These are phyloP conservation scores for Nycticebus coucang DNA, from an alignment of 2,113 vertebrate species.

Conservation along the genomic window DNA sequence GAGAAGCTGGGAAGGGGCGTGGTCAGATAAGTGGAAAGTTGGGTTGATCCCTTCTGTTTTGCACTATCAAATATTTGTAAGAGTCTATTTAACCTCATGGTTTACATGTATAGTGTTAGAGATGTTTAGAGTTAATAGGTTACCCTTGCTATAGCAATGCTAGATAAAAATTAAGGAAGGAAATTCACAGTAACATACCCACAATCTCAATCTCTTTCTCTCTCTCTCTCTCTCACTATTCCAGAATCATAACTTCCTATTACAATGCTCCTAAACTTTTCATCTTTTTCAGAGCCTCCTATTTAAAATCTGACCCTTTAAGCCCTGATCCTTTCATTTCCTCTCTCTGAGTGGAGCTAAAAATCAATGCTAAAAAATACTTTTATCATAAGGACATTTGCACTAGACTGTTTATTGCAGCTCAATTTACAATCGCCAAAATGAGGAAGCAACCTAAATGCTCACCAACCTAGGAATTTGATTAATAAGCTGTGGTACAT, in stretches of 20 bases:
- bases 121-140: neutral
- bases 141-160: neutral
- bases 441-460: too few relatives aligned
- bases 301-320: constrained; percentile 39
- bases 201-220: too few relatives aligned
- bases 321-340: neutral
- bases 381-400: too few relatives aligned
- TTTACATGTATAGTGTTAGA: neutral
- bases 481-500: too few relatives aligned
- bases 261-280: neutral
- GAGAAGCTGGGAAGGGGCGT: neutral
- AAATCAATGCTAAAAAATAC: neutral
- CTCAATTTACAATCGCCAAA: too few relatives aligned
- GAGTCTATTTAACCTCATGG: neutral
- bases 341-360: neutral
- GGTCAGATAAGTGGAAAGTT: neutral
- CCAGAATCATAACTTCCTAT: neutral
- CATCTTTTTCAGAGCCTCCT: neutral
- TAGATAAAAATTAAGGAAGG: neutral
- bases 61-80: neutral
- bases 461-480: too few relatives aligned
- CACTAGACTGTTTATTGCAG: too few relatives aligned
- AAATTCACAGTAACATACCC: neutral
- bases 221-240: neutral
- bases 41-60: neutral